Percentiles rank a stretch among this genome's conserved stretches.
phyloP scores from a whole-genome alignment of 2,113 vertebrate species.

The Boleophthalmus pectinirostris region DNA sequence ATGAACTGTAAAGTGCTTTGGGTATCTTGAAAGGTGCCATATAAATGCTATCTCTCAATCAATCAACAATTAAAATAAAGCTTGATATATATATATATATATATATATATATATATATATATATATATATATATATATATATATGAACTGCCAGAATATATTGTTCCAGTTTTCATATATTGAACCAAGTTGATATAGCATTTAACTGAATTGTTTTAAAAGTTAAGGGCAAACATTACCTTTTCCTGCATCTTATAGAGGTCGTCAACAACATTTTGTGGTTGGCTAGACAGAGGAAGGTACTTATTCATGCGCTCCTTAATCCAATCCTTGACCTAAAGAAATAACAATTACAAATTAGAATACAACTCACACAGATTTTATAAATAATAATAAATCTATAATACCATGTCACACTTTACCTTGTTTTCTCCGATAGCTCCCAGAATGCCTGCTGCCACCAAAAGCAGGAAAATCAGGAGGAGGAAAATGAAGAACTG shows the following conservation, averaged over 20 bases:
- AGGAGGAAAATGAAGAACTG: slow-evolving; percentile 76
- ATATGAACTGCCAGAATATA: too few species aligned
- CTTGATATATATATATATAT: too few species aligned
- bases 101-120: too few species aligned
- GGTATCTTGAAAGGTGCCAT: too few species aligned
- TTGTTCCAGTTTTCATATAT: too few species aligned
- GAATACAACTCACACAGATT: background rate
- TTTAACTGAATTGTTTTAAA: background rate
- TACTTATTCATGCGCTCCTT: slow-evolving; percentile 17
- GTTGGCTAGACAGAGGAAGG: slow-evolving; percentile 8
- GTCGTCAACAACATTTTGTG: background rate
- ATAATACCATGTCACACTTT: background rate
- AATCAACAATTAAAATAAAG: too few species aligned
- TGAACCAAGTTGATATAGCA: too few species aligned
- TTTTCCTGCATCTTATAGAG: slow-evolving; percentile 55
- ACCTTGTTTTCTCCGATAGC: slow-evolving; percentile 52
- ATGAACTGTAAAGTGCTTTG: too few species aligned
- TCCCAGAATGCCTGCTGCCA: slow-evolving; percentile 70
- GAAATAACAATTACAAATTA: background rate
- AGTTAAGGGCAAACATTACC: slow-evolving; percentile 29
- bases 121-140: too few species aligned
- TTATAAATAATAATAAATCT: accelerated
- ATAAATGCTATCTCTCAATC: too few species aligned
- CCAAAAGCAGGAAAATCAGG: slow-evolving; percentile 72
- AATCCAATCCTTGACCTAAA: slow-evolving; percentile 54